A percentile compares a stretch with the other conserved stretches of the same genome.
Evolutionary conservation across 2,113 vertebrate genomes (phyloP).

Genomic region (Hystrix cristata): DNA sequence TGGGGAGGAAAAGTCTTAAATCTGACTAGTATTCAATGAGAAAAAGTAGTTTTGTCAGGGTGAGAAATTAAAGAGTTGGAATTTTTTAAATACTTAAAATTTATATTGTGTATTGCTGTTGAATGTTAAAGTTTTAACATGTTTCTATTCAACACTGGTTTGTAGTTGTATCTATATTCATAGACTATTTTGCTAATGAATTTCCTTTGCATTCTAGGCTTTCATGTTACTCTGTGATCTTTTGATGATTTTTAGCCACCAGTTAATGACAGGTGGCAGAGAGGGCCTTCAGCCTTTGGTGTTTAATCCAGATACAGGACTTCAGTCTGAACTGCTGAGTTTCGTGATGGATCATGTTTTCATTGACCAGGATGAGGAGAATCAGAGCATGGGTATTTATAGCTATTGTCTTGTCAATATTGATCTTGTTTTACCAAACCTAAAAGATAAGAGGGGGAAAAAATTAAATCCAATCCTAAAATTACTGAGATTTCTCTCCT

Average conservation of each 20-base stretch:
- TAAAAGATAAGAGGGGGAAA: background rate
- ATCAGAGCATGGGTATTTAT: conserved; percentile 98
- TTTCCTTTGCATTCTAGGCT: conserved; percentile 89
- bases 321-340: conserved; percentile 98
- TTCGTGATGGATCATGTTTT: conserved; percentile 99
- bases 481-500: conserved; percentile 36
- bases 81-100: conserved; percentile 26
- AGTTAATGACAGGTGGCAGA: conserved; percentile 95
- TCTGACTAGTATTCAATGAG: conserved; percentile 38
- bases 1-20: background rate
- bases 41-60: conserved; percentile 43
- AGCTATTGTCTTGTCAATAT: conserved; percentile 57
- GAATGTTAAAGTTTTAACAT: conserved; percentile 29
- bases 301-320: conserved; percentile 96
- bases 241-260: conserved; percentile 99
- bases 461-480: background rate
- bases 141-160: conserved; percentile 50
- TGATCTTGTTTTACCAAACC: conserved; percentile 10
- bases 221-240: conserved; percentile 99
- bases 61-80: conserved; percentile 17
- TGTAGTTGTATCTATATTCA: background rate
- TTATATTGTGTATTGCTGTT: conserved; percentile 20
- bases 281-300: conserved; percentile 97
- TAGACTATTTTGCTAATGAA: conserved; percentile 61
- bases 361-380: conserved; percentile 99